These are phyloP conservation scores for Phalanger gymnotis DNA, from an alignment of 2,797 vertebrate species.

Conservation along the genomic window DNA sequence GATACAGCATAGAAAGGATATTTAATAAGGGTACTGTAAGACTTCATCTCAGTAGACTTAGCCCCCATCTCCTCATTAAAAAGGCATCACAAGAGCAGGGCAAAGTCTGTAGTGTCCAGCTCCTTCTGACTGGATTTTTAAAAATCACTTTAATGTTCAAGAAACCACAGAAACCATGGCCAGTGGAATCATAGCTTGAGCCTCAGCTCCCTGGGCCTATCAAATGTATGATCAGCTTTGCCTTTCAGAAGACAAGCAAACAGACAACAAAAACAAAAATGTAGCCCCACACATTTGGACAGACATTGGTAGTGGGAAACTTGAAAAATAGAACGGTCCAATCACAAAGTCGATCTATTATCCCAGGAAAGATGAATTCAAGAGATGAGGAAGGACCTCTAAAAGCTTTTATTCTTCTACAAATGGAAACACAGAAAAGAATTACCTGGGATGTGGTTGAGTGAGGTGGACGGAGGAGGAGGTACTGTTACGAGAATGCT, in stretches of 20 bases:
- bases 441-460: neutral
- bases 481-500: neutral
- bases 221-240: neutral
- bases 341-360: neutral
- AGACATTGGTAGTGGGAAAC: neutral
- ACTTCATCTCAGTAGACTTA: neutral
- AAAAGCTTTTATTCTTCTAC: constrained; percentile 11
- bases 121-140: neutral
- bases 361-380: neutral
- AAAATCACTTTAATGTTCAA: neutral
- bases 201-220: neutral
- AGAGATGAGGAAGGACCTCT: constrained; percentile 10
- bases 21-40: neutral
- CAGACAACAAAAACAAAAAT: neutral
- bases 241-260: neutral
- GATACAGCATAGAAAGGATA: neutral
- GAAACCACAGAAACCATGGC: neutral
- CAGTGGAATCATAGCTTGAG: neutral
- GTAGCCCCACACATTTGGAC: neutral
- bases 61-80: neutral
- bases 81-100: neutral
- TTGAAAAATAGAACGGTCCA: neutral
- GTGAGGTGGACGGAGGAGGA: neutral
- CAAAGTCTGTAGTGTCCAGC: neutral
- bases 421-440: neutral